These are phyloP conservation scores for Alauda arvensis DNA, from an alignment of 2,797 vertebrate species.

Conservation along the genomic window DNA sequence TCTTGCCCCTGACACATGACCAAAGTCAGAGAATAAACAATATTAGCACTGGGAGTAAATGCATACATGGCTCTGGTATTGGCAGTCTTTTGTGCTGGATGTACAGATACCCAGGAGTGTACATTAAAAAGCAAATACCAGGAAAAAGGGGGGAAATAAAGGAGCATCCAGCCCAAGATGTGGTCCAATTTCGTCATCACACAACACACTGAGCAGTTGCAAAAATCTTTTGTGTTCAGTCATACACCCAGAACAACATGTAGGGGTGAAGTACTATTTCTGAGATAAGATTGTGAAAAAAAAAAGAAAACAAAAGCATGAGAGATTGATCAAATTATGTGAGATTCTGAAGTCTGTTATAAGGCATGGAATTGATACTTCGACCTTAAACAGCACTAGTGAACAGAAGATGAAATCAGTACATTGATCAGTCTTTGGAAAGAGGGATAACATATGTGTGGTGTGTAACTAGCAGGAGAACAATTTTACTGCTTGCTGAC, in stretches of 20 bases:
- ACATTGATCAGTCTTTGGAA: conserved; percentile 13
- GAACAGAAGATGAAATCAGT: conserved; percentile 10
- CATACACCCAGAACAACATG: not conserved
- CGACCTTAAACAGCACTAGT: not conserved
- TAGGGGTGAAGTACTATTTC: not conserved
- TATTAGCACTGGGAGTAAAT: not conserved
- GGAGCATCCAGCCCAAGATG: not conserved
- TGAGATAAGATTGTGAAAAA: not conserved
- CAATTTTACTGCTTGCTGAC: conserved; percentile 11
- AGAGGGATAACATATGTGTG: not conserved
- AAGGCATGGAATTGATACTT: not conserved
- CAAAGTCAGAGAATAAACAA: not conserved
- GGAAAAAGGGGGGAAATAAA: not conserved
- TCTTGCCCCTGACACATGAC: not conserved
- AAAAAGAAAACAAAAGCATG: not conserved
- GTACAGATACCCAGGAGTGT: not conserved
- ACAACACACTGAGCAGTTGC: not conserved
- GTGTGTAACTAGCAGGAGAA: not conserved
- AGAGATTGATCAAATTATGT: not conserved
- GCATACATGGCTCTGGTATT: not conserved
- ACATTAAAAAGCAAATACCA: not conserved
- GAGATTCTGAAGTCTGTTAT: not conserved
- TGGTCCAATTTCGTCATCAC: not conserved
- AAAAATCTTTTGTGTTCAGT: not conserved
- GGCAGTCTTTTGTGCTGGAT: not conserved